Conservation (phyloP, 2,888 invertebrate genomes). For the Ametastegia equiseti region DNA sequence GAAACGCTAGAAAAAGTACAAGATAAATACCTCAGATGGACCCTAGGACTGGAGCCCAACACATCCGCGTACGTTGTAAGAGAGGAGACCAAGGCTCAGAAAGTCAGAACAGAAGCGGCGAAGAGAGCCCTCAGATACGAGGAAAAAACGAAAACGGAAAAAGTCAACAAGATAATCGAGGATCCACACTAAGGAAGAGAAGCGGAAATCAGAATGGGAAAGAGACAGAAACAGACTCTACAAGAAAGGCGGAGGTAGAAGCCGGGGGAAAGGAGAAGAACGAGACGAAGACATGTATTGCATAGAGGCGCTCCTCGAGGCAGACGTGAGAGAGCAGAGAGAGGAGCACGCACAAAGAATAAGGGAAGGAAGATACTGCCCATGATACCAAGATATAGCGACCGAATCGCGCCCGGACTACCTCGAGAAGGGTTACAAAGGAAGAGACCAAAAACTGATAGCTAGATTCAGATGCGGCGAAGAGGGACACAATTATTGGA, state of each 20-base stretch:
- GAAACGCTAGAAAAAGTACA: constrained; percentile 37
- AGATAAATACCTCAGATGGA: constrained; percentile 46
- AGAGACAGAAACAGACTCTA: constrained; percentile 43
- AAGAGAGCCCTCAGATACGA: background rate
- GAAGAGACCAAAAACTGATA: constrained; percentile 4
- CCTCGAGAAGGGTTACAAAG: background rate
- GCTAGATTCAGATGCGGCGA: constrained; percentile 41
- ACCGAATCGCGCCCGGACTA: constrained; percentile 1
- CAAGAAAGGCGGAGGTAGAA: constrained; percentile 45
- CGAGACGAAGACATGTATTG: constrained; percentile 1
- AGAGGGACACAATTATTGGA: constrained; percentile 26
- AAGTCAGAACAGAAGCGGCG: constrained; percentile 26
- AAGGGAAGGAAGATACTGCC: constrained; percentile 12
- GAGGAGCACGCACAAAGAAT: background rate
- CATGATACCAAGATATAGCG: background rate
- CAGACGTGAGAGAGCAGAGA: background rate
- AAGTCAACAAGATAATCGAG: background rate
- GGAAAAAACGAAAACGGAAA: background rate
- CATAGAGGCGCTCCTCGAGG: constrained; percentile 46
- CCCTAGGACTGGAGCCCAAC: constrained; percentile 26
- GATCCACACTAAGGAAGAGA: background rate
- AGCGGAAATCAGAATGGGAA: constrained; percentile 7
- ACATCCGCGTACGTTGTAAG: constrained; percentile 40
- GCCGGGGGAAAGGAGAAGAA: constrained; percentile 7
- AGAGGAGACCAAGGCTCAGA: constrained; percentile 46